Evolutionary conservation across 2,113 vertebrate species (phyloP), one percentile per base, ranked within the genome.

Genomic region (Lagopus muta): DNA sequence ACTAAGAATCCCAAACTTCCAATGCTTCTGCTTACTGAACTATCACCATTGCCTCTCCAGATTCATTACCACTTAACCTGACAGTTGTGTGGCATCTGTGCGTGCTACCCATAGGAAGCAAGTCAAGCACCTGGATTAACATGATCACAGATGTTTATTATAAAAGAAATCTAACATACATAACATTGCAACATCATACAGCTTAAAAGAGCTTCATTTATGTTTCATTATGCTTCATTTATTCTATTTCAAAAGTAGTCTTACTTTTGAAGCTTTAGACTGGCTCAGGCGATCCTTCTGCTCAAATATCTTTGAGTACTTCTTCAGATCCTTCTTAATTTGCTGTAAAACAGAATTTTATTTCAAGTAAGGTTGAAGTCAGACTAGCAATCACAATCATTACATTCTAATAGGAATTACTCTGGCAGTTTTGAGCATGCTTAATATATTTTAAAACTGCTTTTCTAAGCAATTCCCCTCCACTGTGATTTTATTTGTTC

Each of bases 271-370:
- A 52, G 99, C 99, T 98, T 99, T 99, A 82, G 99, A 99, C 89
- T 99, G 99, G 97, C 99, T 99, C 95, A 99, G 94, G 83, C 99
- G 99, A 98, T 99, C 99, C 95, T 99, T 99, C 98, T 99, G 99
- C 94, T 99, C 99, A 97, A 99, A 99, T 96, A 99, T 99, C 98
- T 99, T 99, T 5, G 99, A 99, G 87, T 99, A 99, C 77, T 99
- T 99, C 98, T 99, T 99, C 88, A 99, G 98, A 88, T 99, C 99
- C 94, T 99, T 99, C 95, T 99, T 99, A 96, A 99, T 99, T 98
- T 97, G 97, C 99, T 99, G 96, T 71, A 96, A 97, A 65, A 89
- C 24, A 92, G 80, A 66, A 94, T 76, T 38, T 86, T 54, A 86
- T 79, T 82, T 89, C 73, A 88, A 32, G 13, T 18, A 38, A n/a